Base-by-base conservation (phyloP, 2,113 vertebrate species). In the Rhagologus leucostigma region DNA sequence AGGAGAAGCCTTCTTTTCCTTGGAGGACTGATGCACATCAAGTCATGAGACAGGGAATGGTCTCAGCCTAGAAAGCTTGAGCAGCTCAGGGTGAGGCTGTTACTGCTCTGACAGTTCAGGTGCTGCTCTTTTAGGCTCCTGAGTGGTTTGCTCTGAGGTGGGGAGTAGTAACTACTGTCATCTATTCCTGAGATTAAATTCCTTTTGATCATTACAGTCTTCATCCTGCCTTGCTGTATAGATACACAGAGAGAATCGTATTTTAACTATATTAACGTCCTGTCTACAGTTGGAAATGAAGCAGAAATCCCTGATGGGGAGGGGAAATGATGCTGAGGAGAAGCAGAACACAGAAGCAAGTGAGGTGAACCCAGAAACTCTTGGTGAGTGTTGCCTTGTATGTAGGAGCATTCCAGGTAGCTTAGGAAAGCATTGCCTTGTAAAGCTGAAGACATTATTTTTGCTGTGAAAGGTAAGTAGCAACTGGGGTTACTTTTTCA, bases 261-360 rank as follows among this genome's bases (percentile, higher is more conserved):
- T 94, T 95, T 91, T 95, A 96, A 97, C 87, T 94, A 4, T 84
- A 68, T 76, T 89, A 85, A 95, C 84, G 0, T 96, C 94, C 70
- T 98, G 73, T 95, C 94, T 94, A 3, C 97, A 99, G 99, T 94
- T 99, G 98, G 99, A 99, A 98, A 99, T 99, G 99, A 99, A 99
- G 89, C 99, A 99, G 96, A 98, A 99, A 93, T 99, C 98, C 84
- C 95, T 99, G 23, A 97, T 99, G 95, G 95, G 97, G 76, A 94
- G 98, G 59, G 96, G 97, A 3, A 98, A 91, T 8, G 98, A 98
- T 52, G 95, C 96, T 27, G 98, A 98, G 50, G 98, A 98, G 56
- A 97, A 97, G 46, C 95, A 44, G 13, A 81, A 26, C 41, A 32
- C 78, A 5, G 98, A 97, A 82, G 88, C 95, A 5, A 95, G 96